Evolutionary conservation across 2,113 vertebrate genomes (phyloP).

Genomic region (Strix uralensis): DNA sequence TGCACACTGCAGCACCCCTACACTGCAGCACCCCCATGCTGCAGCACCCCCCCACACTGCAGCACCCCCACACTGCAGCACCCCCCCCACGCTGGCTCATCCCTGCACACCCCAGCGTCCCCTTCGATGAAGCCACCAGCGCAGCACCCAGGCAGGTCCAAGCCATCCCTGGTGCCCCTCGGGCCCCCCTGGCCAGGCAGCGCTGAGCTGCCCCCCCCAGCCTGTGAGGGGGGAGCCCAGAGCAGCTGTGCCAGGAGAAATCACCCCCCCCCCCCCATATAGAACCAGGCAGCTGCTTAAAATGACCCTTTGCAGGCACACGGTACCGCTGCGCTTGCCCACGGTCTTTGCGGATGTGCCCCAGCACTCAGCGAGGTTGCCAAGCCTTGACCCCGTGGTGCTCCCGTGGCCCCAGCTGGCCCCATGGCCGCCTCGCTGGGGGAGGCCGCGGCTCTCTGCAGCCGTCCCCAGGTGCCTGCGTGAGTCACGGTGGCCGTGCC

Average conservation of each 20-base stretch:
- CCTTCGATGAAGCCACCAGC: neutral
- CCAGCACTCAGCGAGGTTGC: neutral
- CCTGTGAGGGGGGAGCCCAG: neutral
- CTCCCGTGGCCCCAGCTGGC: neutral
- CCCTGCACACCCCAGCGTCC: neutral
- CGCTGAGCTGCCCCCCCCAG: neutral
- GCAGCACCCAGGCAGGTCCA: neutral
- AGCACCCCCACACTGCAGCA: no score
- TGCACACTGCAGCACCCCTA: no score
- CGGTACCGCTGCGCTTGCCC: neutral
- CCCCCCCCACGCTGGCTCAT: neutral
- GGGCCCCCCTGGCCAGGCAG: no score
- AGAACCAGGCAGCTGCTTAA: neutral
- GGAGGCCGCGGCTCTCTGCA: no score
- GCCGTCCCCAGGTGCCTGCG: neutral
- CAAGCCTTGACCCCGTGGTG: neutral
- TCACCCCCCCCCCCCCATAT: no score
- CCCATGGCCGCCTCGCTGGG: rapidly evolving
- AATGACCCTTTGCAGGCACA: neutral
- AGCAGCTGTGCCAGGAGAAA: neutral
- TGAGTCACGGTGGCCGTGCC: neutral
- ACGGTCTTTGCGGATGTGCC: neutral
- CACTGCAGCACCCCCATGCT: no score
- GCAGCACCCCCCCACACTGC: no score
- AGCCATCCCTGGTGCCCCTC: neutral